These are phyloP conservation scores for Phrynosoma platyrhinos DNA, from an alignment of 2,113 vertebrate species.

Conservation along the genomic window DNA sequence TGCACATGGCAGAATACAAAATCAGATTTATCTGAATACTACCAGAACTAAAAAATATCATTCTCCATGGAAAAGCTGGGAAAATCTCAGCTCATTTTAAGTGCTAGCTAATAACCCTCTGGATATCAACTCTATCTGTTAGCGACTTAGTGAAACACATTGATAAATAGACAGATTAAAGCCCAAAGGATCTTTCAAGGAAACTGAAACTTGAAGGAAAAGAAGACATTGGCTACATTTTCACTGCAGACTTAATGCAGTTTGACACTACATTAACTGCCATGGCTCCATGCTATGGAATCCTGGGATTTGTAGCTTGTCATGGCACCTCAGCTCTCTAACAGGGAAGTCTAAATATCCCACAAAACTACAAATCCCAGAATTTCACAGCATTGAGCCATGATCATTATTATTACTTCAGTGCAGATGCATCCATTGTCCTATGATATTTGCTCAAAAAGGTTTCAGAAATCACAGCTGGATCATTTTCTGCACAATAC, in stretches of 20 bases:
- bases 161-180: slow-evolving; percentile 60
- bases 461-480: slow-evolving; percentile 14
- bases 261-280: no score
- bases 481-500: background rate
- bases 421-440: background rate
- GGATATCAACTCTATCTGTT: slow-evolving; percentile 54
- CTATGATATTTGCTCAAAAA: background rate
- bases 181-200: slow-evolving; percentile 36
- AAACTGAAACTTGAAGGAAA: slow-evolving; percentile 44
- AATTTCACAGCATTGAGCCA: no score
- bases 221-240: background rate
- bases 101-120: slow-evolving; percentile 41
- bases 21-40: slow-evolving; percentile 50
- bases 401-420: no score
- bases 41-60: slow-evolving; percentile 29
- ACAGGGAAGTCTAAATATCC: background rate
- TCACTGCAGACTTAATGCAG: no score
- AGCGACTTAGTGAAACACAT: slow-evolving; percentile 41
- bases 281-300: no score
- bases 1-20: slow-evolving; percentile 23
- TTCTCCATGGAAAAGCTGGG: slow-evolving; percentile 54
- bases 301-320: no score
- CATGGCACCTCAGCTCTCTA: no score
- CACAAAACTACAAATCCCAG: background rate
- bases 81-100: slow-evolving; percentile 61